Evolutionary conservation across 2,888 invertebrate genomes (phyloP).

Genomic region (Hylaea fasciaria): DNA sequence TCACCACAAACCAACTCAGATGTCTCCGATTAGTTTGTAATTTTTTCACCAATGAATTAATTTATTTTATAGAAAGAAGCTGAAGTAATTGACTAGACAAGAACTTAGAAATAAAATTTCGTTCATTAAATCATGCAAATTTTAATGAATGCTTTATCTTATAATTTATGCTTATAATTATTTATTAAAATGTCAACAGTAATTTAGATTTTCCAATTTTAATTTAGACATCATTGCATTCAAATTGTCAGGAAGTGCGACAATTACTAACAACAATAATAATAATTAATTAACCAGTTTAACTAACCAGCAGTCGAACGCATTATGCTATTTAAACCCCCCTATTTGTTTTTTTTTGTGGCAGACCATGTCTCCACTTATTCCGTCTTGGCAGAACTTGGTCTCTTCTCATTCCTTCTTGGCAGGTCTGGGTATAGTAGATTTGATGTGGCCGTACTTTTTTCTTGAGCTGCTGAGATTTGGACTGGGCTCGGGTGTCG

Average conservation of each 20-base stretch:
- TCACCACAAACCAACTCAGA: slow-evolving; percentile 59
- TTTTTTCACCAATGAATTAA: neutral
- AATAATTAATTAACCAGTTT: too few species aligned
- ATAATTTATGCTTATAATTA: too few species aligned
- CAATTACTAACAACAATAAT: too few species aligned
- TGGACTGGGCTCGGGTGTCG: slow-evolving; percentile 56
- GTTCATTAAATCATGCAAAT: slow-evolving; percentile 30
- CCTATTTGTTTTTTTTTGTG: too few species aligned
- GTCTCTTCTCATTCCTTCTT: slow-evolving; percentile 61
- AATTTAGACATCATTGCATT: too few species aligned
- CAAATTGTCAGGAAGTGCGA: too few species aligned
- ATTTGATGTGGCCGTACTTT: slow-evolving; percentile 75
- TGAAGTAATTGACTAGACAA: slow-evolving; percentile 38
- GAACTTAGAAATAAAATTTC: slow-evolving; percentile 32
- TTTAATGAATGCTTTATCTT: slow-evolving; percentile 25
- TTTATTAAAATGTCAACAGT: neutral
- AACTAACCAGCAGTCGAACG: too few species aligned
- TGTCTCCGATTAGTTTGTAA: slow-evolving; percentile 48
- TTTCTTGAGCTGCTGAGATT: slow-evolving; percentile 62
- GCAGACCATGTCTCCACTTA: too few species aligned
- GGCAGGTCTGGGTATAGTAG: slow-evolving; percentile 71
- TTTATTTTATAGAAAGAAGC: slow-evolving; percentile 24
- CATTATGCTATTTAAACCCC: too few species aligned
- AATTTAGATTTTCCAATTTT: too few species aligned
- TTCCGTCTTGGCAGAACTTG: too few species aligned